Base-by-base conservation (phyloP, 1,140 invertebrate genomes). In the Scaptomyza montana region DNA sequence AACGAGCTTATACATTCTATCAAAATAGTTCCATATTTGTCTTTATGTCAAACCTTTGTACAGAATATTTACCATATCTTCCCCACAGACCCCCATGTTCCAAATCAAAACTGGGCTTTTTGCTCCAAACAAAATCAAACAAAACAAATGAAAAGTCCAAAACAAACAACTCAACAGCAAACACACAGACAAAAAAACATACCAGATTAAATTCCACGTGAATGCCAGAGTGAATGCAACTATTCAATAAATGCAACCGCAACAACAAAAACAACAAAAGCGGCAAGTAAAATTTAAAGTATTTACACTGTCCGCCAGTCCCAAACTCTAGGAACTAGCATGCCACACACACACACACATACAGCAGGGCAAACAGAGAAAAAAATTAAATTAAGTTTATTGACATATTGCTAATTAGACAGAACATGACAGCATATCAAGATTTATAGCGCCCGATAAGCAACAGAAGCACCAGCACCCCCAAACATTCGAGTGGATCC, bases 341-440 rank as follows among this genome's bases (percentile, higher is more conserved):
- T 36, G 33, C n/a, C n/a, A 12, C 10, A 21, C 13, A 16, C 13
- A 57, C 16, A 21, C 57, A 57, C 19, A 54, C 50, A 59, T 45
- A 41, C 62, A 64, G 64, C 41, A 47, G 51, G 56, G 30, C 36
- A 25, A 30, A 39, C 30, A 63, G 64, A 67, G 63, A 51, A 69
- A 76, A 73, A 90, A 90, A 90, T 85, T 87, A 80, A 87, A 85
- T 85, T 90, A 90, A 90, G 80, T 90, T 90, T 90, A 90, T 90
- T 90, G 89, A 90, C 89, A 90, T 90, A 90, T 90, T 90, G 80
- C 89, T 90, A 90, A 90, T 90, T 90, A 90, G 89, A 90, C 89
- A 90, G 89, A 90, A 90, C 89, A 90, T 90, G 89, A 90, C 89
- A 90, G 85, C 84, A 73, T 90, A 90, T 90, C 89, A 90, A 90